Percentiles rank a stretch among this genome's conserved stretches.
phyloP scores from a whole-genome alignment of 2,797 vertebrate genomes.

The Glossophaga mutica region DNA sequence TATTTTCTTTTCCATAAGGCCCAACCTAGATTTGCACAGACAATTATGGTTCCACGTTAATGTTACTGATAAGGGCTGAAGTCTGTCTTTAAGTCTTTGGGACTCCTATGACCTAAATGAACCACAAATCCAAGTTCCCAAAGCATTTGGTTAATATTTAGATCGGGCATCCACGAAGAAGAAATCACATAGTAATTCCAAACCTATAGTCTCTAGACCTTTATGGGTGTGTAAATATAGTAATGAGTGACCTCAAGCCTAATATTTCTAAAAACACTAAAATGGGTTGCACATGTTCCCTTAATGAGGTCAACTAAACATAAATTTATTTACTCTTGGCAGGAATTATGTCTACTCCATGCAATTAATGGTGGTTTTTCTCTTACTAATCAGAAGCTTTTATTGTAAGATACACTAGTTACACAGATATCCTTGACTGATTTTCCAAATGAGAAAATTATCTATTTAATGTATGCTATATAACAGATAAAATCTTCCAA shows the following conservation, averaged over 20 bases:
- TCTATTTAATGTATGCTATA: neutral
- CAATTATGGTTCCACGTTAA: neutral
- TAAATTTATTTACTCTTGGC: neutral
- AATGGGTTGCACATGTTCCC: neutral
- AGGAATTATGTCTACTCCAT: neutral
- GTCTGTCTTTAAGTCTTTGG: neutral
- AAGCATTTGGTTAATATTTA: constrained; percentile 4
- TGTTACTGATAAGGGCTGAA: neutral
- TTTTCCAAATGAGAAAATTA: constrained; percentile 1
- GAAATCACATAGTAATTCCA: neutral
- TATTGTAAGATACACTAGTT: neutral
- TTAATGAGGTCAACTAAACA: neutral
- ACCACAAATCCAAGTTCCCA: neutral
- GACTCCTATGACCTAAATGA: neutral
- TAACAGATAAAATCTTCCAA: neutral
- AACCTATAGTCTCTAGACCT: neutral
- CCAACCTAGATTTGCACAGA: neutral
- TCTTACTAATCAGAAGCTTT: neutral
- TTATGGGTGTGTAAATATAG: neutral
- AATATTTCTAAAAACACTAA: constrained; percentile 19
- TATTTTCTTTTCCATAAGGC: neutral
- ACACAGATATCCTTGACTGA: neutral
- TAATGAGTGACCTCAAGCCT: neutral
- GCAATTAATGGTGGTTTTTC: neutral
- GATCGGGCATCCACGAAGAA: neutral